Evolutionary conservation across 2,888 invertebrate species (phyloP).

Genomic region (Sinotaia quadrata): DNA sequence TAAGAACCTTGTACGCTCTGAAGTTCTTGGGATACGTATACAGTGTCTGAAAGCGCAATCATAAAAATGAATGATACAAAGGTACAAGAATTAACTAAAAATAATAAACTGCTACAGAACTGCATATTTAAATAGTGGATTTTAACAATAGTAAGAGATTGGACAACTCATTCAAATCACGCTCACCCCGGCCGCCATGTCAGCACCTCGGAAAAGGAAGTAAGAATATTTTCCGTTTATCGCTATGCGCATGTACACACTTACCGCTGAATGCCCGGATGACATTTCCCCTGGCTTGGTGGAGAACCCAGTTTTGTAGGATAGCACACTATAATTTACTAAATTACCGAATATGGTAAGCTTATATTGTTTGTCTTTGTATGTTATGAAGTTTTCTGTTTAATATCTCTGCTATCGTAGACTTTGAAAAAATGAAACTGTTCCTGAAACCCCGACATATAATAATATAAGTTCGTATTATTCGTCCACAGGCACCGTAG

Average conservation of each 20-base stretch:
- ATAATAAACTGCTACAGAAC: too few relatives aligned
- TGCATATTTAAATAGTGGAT: not conserved
- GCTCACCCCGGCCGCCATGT: conserved; percentile 77
- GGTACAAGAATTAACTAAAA: too few relatives aligned
- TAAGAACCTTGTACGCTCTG: conserved; percentile 96
- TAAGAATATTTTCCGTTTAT: conserved; percentile 22
- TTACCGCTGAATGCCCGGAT: conserved; percentile 33
- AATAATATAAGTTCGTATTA: too few relatives aligned
- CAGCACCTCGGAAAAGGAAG: conserved; percentile 64
- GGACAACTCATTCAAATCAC: conserved; percentile 28
- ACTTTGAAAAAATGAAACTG: too few relatives aligned
- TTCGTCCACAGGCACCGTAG: too few relatives aligned
- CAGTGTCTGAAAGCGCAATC: conserved; percentile 89
- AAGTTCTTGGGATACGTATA: conserved; percentile 99
- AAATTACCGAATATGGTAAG: conserved; percentile 25
- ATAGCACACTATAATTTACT: too few relatives aligned
- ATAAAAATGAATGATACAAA: too few relatives aligned
- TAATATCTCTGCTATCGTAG: too few relatives aligned
- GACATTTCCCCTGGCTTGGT: conserved; percentile 16
- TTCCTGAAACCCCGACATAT: too few relatives aligned
- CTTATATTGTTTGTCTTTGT: not conserved
- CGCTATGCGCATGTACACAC: conserved; percentile 28
- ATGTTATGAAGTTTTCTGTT: not conserved
- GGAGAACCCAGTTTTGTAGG: conserved; percentile 1
- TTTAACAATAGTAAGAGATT: conserved; percentile 6